Conservation (phyloP, 2,113 vertebrate species). For the Telmatochromis sp. region DNA sequence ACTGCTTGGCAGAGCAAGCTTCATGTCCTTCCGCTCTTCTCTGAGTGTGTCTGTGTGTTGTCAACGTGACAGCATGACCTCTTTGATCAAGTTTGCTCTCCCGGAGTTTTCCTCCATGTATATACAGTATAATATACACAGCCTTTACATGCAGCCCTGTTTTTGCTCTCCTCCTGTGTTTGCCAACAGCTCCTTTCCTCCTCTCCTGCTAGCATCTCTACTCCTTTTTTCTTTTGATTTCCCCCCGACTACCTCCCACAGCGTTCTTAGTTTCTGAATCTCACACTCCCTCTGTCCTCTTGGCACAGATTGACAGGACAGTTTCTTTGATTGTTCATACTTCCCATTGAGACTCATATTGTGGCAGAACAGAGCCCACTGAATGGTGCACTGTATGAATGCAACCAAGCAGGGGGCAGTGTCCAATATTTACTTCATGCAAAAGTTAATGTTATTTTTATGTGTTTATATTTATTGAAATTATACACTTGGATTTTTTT, state of each 20-base stretch:
- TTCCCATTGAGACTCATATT: conserved; percentile 47
- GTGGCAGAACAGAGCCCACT: conserved; percentile 39
- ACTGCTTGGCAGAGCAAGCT: conserved; percentile 44
- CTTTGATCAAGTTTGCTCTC: conserved; percentile 47
- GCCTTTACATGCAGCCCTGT: not conserved
- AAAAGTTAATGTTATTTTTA: not conserved
- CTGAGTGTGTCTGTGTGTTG: conserved; percentile 20
- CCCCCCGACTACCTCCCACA: not conserved
- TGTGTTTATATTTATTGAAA: not conserved
- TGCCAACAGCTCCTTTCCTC: conserved; percentile 28
- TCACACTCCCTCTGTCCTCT: conserved; percentile 42
- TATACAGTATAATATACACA: conserved; percentile 32
- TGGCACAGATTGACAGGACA: conserved; percentile 46
- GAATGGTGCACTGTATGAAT: conserved; percentile 31
- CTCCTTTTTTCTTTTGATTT: conserved; percentile 31
- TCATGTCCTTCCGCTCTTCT: conserved; percentile 33
- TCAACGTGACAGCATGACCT: conserved; percentile 45
- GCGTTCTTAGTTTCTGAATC: conserved; percentile 19
- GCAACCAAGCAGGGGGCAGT: conserved; percentile 1
- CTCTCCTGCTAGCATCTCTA: conserved; percentile 17
- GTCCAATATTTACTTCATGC: not conserved
- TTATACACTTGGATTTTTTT: not conserved
- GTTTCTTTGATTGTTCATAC: conserved; percentile 47
- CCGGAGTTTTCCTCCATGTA: conserved; percentile 31
- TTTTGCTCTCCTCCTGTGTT: not conserved